These are phyloP conservation scores for Acanthiza pusilla DNA, from an alignment of 2,797 vertebrate genomes.

Conservation along the genomic window DNA sequence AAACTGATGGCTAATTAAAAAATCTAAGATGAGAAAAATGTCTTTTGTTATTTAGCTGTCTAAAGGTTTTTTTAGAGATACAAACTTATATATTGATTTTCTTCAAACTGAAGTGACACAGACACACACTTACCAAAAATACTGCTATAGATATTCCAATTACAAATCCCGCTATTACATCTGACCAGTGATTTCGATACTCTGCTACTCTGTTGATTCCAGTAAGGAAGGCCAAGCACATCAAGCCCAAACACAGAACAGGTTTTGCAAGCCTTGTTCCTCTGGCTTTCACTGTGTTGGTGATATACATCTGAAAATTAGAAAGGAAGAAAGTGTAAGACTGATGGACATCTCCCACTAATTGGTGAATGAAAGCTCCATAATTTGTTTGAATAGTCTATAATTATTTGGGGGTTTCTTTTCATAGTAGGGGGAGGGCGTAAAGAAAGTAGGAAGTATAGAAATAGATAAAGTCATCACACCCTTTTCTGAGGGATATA, in stretches of 20 bases:
- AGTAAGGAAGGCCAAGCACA: slow-evolving; percentile 95
- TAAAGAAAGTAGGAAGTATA: neutral
- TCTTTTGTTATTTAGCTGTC: neutral
- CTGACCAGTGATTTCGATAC: slow-evolving; percentile 98
- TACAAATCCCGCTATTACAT: slow-evolving; percentile 95
- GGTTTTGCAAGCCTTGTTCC: slow-evolving; percentile 95
- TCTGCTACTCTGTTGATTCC: slow-evolving; percentile 98
- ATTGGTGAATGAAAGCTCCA: neutral
- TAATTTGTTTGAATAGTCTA: neutral
- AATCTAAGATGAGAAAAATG: neutral
- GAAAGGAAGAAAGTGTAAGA: slow-evolving; percentile 33
- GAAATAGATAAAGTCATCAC: neutral
- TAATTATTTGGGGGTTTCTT: neutral
- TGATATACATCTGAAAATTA: slow-evolving; percentile 93
- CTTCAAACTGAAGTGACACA: neutral
- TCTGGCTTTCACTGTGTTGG: slow-evolving; percentile 91
- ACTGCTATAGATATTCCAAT: slow-evolving; percentile 92
- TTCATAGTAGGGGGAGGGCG: neutral
- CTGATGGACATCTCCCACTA: neutral
- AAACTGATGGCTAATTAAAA: neutral
- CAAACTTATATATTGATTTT: neutral
- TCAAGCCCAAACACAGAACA: slow-evolving; percentile 87
- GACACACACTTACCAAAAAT: slow-evolving; percentile 86
- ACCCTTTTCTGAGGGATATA: neutral
- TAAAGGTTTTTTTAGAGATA: neutral